Evolutionary conservation across 2,888 invertebrate genomes (phyloP), one percentile per base, ranked within the genome.

Genomic region (Ametastegia equiseti): DNA sequence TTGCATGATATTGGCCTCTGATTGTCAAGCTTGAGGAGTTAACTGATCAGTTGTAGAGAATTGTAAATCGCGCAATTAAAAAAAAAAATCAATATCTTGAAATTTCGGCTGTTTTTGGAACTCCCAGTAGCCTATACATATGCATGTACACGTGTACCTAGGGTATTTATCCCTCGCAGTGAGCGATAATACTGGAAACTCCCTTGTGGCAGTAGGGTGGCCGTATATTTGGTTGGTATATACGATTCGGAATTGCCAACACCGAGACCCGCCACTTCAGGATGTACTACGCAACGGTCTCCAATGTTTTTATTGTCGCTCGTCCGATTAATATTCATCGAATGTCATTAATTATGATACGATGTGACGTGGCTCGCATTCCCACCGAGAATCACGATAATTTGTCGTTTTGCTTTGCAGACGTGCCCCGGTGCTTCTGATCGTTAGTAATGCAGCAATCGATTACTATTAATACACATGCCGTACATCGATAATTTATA

Each of bases 271-370:
- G 30, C 30, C 27, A 30, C 15, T 60, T 30, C 15, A 60, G 60
- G 30, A 71, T 47, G 27, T 69, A 45, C 42, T 71, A 71, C 71
- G 45, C 30, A 30, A 60, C n/a, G 63, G 39, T 67, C 23, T 23
- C 19, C 19, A 1, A 13, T 71, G 47, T 71, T 71, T 71, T 71
- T 71, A 71, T 78, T 45, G 63, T 78, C 78, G 27, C 60, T 78
- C 27, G 23, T 78, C 42, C 42, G 27, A 78, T 78, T 60, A 30
- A 45, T 78, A 78, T 78, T 78, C 60, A 78, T 54, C 42, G 78
- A 60, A 30, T 23, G 60, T 30, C 36, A 60, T 60, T 78, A 78
- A 78, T 78, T 78, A 78, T 78, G 60, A 78, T 78, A 78, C 60
- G 45, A 30, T 57, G 45, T 45, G 42, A 78, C 78, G 78, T 63